These are phyloP conservation scores for Drosophila santomea DNA, from an alignment of 1,140 invertebrate genomes.

Conservation along the genomic window DNA sequence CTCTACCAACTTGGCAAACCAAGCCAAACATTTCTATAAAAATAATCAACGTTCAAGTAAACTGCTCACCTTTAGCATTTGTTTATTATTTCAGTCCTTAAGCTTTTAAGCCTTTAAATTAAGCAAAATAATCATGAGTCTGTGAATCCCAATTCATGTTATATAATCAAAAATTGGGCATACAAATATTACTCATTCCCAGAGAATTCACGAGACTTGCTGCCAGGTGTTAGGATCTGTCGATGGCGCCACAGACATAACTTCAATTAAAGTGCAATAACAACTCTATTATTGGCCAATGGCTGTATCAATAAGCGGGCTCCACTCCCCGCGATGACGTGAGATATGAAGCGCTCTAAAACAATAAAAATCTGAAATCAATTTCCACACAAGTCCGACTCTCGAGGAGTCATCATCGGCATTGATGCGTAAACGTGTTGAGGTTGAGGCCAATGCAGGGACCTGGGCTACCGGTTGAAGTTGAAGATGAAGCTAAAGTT, in stretches of 20 bases:
- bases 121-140: too few species aligned
- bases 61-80: too few species aligned
- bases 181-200: too few species aligned
- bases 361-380: conserved; percentile 79
- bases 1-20: neutral
- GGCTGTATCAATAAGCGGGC: conserved; percentile 72
- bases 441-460: conserved; percentile 45
- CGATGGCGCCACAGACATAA: conserved; percentile 50
- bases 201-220: conserved; percentile 5
- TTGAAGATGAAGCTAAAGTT: conserved; percentile 9
- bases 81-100: too few species aligned
- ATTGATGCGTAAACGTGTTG: conserved; percentile 78
- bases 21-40: neutral
- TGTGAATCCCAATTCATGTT: too few species aligned
- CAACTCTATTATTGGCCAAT: conserved; percentile 79
- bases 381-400: conserved; percentile 63
- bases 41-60: neutral
- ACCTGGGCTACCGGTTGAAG: conserved; percentile 49
- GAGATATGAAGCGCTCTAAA: conserved; percentile 75
- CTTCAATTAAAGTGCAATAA: conserved; percentile 82
- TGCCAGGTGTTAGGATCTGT: conserved; percentile 30
- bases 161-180: too few species aligned
- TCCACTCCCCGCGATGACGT: conserved; percentile 59
- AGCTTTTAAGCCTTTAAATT: too few species aligned
- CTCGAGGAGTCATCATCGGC: conserved; percentile 17